These are phyloP conservation scores for Catotricha subobsoleta DNA, from an alignment of 2,888 invertebrate species.

Conservation along the genomic window DNA sequence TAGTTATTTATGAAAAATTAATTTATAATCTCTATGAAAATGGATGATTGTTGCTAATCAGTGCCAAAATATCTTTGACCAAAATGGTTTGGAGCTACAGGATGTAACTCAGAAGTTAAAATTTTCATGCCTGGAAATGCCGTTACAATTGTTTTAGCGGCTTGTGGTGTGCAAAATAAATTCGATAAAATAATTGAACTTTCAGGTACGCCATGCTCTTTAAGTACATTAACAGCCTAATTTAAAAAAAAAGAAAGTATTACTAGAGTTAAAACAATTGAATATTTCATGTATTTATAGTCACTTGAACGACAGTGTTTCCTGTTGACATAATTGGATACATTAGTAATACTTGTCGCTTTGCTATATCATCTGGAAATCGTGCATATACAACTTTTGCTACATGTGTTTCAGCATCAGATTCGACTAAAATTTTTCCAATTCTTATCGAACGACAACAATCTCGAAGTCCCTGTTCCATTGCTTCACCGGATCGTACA, in stretches of 20 bases:
- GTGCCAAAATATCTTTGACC: constrained; percentile 98
- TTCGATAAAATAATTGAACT: constrained; percentile 93
- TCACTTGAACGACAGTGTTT: constrained; percentile 72
- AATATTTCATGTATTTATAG: not conserved
- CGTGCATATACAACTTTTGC: constrained; percentile 94
- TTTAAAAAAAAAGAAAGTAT: constrained; percentile 18
- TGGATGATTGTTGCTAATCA: constrained; percentile 49
- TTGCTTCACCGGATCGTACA: constrained; percentile 86
- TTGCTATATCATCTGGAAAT: constrained; percentile 87
- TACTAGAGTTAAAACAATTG: too few species aligned
- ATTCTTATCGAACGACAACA: constrained; percentile 97
- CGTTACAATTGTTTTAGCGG: constrained; percentile 64
- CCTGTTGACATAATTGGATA: constrained; percentile 99
- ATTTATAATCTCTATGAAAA: too few species aligned
- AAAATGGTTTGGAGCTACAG: constrained; percentile 92
- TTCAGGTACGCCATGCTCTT: constrained; percentile 85
- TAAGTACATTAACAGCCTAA: constrained; percentile 82
- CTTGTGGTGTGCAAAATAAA: constrained; percentile 88
- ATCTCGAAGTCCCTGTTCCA: constrained; percentile 88
- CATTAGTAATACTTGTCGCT: constrained; percentile 81
- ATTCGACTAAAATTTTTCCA: constrained; percentile 94
- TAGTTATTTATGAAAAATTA: too few species aligned
- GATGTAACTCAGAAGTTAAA: constrained; percentile 87
- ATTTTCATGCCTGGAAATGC: constrained; percentile 86
- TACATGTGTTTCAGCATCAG: constrained; percentile 89